These are phyloP conservation scores for Dolichotis patagonum DNA, from an alignment of 2,113 vertebrate species.

Conservation along the genomic window DNA sequence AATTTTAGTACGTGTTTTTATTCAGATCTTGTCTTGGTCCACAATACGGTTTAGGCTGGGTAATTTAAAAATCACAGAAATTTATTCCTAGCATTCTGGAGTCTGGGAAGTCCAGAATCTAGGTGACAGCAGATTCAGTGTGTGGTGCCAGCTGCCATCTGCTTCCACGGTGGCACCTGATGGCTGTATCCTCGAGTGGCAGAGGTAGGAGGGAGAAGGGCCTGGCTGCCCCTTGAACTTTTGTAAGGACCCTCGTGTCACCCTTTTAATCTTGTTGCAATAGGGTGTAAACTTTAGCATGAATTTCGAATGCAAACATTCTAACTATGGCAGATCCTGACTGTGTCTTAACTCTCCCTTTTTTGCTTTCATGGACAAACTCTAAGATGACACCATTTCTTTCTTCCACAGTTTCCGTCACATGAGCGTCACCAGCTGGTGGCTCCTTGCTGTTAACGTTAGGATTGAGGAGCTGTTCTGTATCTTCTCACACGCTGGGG, in stretches of 20 bases:
- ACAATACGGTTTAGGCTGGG: not conserved
- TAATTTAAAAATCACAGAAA: not conserved
- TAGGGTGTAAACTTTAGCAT: not conserved
- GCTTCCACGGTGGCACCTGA: not conserved
- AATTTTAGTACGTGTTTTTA: slow-evolving; percentile 4
- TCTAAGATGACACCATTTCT: not conserved
- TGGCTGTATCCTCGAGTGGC: not conserved
- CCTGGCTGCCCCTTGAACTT: not conserved
- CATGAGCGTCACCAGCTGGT: not conserved
- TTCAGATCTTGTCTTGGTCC: not conserved
- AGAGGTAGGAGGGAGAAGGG: not conserved
- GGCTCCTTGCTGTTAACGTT: not conserved
- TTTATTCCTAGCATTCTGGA: not conserved
- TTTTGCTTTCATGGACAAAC: not conserved
- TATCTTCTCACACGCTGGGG: not conserved
- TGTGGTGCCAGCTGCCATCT: not conserved
- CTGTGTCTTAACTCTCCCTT: not conserved
- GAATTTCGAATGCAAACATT: not conserved
- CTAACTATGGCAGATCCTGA: not conserved
- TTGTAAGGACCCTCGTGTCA: not conserved
- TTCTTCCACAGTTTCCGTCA: not conserved
- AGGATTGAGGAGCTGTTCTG: not conserved
- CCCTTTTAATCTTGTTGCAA: not conserved
- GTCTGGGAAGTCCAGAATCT: not conserved
- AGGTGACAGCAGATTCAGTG: not conserved